Percentiles rank a stretch among this genome's conserved stretches.
phyloP scores from a whole-genome alignment of 1,140 invertebrate genomes.

The Maconellicoccus hirsutus region DNA sequence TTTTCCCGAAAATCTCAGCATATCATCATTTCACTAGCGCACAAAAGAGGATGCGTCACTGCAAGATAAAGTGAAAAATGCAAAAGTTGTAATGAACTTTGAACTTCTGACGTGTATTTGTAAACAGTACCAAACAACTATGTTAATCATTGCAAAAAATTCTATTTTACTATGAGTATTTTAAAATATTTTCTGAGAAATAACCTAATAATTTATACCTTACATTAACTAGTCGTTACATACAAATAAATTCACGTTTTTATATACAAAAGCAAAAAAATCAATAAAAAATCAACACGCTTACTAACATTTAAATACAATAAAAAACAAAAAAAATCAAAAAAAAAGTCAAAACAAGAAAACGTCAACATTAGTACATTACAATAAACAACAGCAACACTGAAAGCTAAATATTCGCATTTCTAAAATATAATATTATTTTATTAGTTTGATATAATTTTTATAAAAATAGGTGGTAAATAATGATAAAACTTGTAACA shows the following conservation, averaged over 20 bases:
- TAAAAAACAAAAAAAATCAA: too few relatives aligned
- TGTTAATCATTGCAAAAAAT: conserved; percentile 1
- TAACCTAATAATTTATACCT: not conserved
- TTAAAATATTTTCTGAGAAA: not conserved
- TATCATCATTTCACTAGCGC: too few relatives aligned
- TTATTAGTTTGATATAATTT: not conserved
- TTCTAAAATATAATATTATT: not conserved
- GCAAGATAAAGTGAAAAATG: too few relatives aligned
- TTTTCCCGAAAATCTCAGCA: too few relatives aligned
- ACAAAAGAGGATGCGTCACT: too few relatives aligned
- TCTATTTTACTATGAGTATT: conserved; percentile 1
- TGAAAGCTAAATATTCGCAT: not conserved
- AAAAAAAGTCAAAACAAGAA: too few relatives aligned
- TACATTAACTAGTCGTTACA: not conserved
- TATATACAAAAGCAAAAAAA: conserved; percentile 1
- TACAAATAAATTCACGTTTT: not conserved
- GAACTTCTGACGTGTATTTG: conserved; percentile 1
- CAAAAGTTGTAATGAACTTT: too few relatives aligned
- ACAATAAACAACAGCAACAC: not conserved
- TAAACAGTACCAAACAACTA: not conserved
- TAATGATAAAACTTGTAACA: not conserved
- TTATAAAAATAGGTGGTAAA: not conserved
- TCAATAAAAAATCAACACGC: not conserved
- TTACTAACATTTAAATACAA: not conserved
- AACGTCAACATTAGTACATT: not conserved